phyloP scores from a whole-genome alignment of 2,797 vertebrate species.

The Hyperoplus immaculatus region DNA sequence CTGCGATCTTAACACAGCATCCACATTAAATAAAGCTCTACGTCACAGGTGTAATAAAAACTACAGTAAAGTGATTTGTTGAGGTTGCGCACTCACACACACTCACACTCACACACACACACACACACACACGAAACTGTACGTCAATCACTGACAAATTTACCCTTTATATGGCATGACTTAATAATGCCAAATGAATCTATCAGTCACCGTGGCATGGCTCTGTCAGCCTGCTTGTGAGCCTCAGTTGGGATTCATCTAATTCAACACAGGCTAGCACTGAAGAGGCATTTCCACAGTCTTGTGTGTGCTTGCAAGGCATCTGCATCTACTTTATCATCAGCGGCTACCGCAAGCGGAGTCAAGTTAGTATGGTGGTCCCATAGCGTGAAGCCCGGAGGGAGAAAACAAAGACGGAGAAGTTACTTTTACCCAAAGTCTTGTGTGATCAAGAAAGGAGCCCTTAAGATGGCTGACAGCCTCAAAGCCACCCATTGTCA shows the following conservation, averaged over 20 bases:
- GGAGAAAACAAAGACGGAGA: constrained; percentile 58
- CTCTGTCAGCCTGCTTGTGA: constrained; percentile 67
- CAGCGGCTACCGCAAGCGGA: constrained; percentile 74
- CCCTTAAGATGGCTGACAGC: constrained; percentile 70
- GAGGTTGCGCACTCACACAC: constrained; percentile 34
- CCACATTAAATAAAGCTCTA: constrained; percentile 69
- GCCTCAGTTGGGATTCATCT: constrained; percentile 64
- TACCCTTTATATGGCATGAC: constrained; percentile 74
- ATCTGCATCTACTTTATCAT: constrained; percentile 84
- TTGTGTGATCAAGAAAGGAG: constrained; percentile 65
- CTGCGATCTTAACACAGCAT: constrained; percentile 54
- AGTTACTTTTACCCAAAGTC: constrained; percentile 60
- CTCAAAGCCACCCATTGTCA: constrained; percentile 66
- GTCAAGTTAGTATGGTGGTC: constrained; percentile 69
- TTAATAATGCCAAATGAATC: constrained; percentile 81
- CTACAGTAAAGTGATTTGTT: constrained; percentile 66
- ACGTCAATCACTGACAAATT: constrained; percentile 74
- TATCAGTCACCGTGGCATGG: constrained; percentile 76
- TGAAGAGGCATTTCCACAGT: constrained; percentile 64
- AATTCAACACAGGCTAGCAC: constrained; percentile 75
- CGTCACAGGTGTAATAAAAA: constrained; percentile 66
- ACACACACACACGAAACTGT: constrained; percentile 34
- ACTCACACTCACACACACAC: constrained; percentile 27
- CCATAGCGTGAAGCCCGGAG: constrained; percentile 56
- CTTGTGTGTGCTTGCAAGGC: constrained; percentile 71